phyloP scores from a whole-genome alignment of 2,888 invertebrate species.

The Calameuta idolon region DNA sequence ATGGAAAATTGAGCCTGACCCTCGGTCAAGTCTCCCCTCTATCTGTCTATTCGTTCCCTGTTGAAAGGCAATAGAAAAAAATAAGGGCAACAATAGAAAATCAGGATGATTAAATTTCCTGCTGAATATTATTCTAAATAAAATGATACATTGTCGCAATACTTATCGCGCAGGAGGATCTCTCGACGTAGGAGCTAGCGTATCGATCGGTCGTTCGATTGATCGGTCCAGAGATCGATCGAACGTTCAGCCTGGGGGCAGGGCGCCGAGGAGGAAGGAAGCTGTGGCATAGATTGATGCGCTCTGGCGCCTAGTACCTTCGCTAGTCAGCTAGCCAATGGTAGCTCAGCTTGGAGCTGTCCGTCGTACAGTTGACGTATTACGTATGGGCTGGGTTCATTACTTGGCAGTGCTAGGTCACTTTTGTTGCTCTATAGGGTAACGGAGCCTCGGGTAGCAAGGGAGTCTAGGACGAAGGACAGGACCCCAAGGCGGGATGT shows the following conservation, averaged over 20 bases:
- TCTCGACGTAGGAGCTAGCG: too few species aligned
- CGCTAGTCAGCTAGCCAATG: conserved; percentile 8
- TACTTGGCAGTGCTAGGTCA: conserved; percentile 33
- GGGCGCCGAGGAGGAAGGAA: conserved; percentile 13
- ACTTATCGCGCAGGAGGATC: too few species aligned
- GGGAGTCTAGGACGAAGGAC: too few species aligned
- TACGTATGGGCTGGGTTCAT: conserved; percentile 43
- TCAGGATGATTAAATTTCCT: too few species aligned
- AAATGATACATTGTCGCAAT: too few species aligned
- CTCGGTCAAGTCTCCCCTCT: background rate
- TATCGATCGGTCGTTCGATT: too few species aligned
- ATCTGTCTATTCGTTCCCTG: background rate
- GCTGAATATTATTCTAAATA: too few species aligned
- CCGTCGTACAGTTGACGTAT: conserved; percentile 50
- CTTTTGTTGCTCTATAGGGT: conserved; percentile 39
- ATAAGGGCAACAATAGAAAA: too few species aligned
- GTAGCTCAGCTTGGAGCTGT: conserved; percentile 32
- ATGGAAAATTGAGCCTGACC: background rate
- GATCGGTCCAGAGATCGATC: too few species aligned
- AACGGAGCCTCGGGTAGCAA: background rate
- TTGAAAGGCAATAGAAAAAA: too few species aligned
- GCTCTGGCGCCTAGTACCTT: conserved; percentile 15
- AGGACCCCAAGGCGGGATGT: background rate
- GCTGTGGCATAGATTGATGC: conserved; percentile 48
- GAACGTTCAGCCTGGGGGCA: background rate